Conservation (phyloP, 2,113 vertebrate species). For the Chaetops frenatus region DNA sequence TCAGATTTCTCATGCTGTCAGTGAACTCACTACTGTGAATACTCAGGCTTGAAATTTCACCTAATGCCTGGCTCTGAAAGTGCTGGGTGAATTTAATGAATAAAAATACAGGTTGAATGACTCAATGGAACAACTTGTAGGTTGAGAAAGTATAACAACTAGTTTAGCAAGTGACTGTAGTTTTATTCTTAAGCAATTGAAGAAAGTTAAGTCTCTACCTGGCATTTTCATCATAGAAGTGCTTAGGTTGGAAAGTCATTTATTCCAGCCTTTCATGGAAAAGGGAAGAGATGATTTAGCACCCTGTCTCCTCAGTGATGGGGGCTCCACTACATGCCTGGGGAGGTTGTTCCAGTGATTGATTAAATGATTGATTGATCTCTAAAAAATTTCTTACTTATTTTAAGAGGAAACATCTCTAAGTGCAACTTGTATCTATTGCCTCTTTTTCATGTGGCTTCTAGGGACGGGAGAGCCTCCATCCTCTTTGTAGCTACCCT, state of each 20-base stretch:
- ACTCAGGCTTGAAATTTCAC: background rate
- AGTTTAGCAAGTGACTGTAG: background rate
- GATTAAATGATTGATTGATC: background rate
- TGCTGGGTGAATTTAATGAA: background rate
- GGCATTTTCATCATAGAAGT: background rate
- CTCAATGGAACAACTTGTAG: background rate
- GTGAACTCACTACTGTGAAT: background rate
- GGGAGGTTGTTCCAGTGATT: background rate
- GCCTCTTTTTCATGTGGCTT: background rate
- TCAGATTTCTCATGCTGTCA: background rate
- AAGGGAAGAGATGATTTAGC: background rate
- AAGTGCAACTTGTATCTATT: background rate
- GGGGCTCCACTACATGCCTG: background rate
- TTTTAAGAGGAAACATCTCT: background rate
- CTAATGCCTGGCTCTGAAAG: background rate
- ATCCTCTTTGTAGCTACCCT: background rate
- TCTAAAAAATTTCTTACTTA: background rate
- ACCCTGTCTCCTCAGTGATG: background rate
- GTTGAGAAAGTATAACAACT: background rate
- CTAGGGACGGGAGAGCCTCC: background rate
- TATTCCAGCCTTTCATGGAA: background rate
- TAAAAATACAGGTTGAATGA: background rate
- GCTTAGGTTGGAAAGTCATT: background rate
- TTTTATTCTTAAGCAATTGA: background rate
- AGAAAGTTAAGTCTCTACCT: background rate